Evolutionary conservation across 1,140 invertebrate genomes (phyloP).

Genomic region (Drosophila grimshawi): DNA sequence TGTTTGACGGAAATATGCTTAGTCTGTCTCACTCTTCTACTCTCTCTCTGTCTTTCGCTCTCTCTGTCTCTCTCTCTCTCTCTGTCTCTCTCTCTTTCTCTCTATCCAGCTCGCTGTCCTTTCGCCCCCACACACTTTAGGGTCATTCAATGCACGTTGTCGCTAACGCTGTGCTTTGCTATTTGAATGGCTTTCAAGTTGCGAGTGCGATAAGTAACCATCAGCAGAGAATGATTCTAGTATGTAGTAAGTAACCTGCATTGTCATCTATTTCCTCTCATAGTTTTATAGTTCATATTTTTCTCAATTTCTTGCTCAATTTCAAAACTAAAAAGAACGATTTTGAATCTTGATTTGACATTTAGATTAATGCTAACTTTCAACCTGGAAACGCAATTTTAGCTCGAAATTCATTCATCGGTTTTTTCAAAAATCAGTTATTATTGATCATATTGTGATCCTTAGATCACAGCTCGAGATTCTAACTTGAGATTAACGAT

Average conservation of each 20-base stretch:
- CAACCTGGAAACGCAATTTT: no score
- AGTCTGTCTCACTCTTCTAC: conserved; percentile 38
- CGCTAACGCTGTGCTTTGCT: conserved; percentile 25
- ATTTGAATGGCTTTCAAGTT: conserved; percentile 24
- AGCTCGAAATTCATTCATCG: no score
- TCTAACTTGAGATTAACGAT: no score
- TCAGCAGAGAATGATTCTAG: neutral
- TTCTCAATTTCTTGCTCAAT: neutral
- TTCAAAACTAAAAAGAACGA: no score
- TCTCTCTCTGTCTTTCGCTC: neutral
- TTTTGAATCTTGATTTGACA: neutral
- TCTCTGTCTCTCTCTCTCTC: neutral
- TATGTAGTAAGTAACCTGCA: neutral
- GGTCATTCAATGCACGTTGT: conserved; percentile 18
- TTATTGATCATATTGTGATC: no score
- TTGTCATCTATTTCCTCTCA: neutral
- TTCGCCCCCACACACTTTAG: conserved; percentile 12
- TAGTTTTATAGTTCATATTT: neutral
- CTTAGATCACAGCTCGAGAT: no score
- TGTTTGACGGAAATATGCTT: conserved; percentile 70
- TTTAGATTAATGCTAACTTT: neutral
- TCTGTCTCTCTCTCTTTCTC: neutral
- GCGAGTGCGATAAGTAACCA: conserved; percentile 21
- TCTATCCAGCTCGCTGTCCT: neutral
- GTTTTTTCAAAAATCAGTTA: no score